Percentiles rank a stretch among this genome's conserved stretches.
Evolutionary conservation across 2,113 vertebrate species (phyloP).

Genomic region (Gavialis gangeticus): DNA sequence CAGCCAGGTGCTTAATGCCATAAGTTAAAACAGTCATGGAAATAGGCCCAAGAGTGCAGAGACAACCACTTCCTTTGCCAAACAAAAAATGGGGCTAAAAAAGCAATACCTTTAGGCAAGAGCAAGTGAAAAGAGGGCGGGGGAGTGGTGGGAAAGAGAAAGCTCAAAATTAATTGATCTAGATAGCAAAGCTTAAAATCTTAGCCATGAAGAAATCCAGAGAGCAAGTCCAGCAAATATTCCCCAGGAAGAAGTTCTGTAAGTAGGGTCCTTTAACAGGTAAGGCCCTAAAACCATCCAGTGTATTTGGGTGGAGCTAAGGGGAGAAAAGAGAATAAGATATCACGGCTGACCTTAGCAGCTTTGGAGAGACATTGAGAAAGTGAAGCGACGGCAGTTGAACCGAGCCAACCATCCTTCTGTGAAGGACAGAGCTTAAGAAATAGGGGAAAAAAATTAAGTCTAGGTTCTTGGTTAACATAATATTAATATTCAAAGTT

Average conservation of each 20-base stretch:
- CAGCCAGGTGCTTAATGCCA: accelerated
- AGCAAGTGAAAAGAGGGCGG: accelerated
- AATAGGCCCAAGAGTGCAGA: accelerated
- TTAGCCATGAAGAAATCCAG: background rate
- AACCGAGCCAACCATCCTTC: background rate
- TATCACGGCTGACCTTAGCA: accelerated
- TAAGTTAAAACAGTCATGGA: accelerated
- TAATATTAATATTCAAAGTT: background rate
- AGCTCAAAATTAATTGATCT: background rate
- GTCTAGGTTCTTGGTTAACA: background rate
- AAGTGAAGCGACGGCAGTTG: background rate
- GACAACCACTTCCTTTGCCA: accelerated
- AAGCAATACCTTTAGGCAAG: accelerated
- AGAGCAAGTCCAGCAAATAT: background rate
- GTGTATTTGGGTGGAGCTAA: background rate
- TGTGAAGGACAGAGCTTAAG: background rate
- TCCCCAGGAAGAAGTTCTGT: background rate
- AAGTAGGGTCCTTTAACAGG: background rate
- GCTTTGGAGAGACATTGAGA: background rate
- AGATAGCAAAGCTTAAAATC: slow-evolving; percentile 7
- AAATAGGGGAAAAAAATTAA: background rate
- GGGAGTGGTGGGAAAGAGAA: background rate
- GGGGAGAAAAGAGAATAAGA: background rate
- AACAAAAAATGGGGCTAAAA: background rate
- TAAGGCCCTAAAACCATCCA: accelerated